Base-by-base conservation (phyloP, 2,888 invertebrate species). In the Chrysodeixis includens region DNA sequence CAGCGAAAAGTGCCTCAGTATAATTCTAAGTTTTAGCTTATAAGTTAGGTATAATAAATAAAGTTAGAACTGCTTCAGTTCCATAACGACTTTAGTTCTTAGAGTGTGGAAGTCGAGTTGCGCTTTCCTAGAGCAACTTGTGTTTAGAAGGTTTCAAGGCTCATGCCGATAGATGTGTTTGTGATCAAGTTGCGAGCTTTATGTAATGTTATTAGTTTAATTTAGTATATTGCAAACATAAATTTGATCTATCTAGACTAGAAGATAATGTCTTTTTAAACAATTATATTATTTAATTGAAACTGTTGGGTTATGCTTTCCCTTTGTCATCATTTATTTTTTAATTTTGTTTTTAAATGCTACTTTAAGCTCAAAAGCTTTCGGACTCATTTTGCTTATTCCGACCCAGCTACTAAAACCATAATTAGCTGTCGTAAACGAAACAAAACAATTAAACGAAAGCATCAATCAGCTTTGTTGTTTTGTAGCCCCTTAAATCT, bases 81-180 rank as follows among this genome's bases (percentile, higher is more conserved):
- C 20, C 46, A 49, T 20, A 49, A 49, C 46, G 46, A 49, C 46
- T 49, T 49, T 49, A 49, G 46, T 49, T 49, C 46, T 10, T 20
- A 49, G 46, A 3, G 44, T 61, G 55, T 30, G 7, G 12, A 16
- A 54, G 30, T 14, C 46, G 46, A n/a, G 44, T 44, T 20, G 35
- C 16, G 22, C 18, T 30, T 35, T 30, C 16, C 3, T 10, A 56
- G 35, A 12, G 10, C 10, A 16, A 14, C 16, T 30, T 54, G 22
- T 53, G 46, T 8, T 22, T 69, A n/a, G 30, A 62, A 69, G 70
- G 62, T 40, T 69, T 69, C n/a, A n/a, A n/a, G n/a, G n/a, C n/a
- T n/a, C 62, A 30, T 30, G 30, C 22, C 56, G 53, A 22, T 56
- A 22, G 30, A 30, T 9, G 16, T 16, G 44, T 12, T 10, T 44